These are phyloP conservation scores for Plectus sambesii DNA, from an alignment of 1,140 invertebrate genomes.

Conservation along the genomic window DNA sequence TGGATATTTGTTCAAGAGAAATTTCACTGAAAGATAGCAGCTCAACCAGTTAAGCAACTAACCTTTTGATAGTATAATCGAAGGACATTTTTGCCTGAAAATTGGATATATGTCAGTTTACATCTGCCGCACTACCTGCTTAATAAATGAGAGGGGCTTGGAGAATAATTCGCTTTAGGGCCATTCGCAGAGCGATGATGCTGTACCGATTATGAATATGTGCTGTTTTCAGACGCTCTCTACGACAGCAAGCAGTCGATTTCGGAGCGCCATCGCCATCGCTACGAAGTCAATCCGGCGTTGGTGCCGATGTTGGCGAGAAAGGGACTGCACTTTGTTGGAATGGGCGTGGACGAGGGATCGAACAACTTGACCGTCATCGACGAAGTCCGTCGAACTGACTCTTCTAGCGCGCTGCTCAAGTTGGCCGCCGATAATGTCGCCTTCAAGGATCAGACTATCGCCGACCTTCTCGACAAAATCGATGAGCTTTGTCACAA, in stretches of 20 bases:
- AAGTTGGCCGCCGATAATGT: conserved; percentile 23
- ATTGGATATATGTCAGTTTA: no score
- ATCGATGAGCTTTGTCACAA: conserved; percentile 31
- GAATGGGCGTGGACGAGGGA: conserved; percentile 54
- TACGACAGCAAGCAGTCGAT: conserved; percentile 56
- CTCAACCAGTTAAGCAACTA: no score
- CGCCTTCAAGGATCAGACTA: no score
- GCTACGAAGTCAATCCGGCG: conserved; percentile 67
- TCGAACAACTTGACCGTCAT: conserved; percentile 15
- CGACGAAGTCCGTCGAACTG: conserved; percentile 16
- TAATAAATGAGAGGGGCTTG: no score
- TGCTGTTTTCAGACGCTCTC: conserved; percentile 17
- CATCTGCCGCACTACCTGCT: no score
- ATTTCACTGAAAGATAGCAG: no score
- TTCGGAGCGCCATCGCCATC: conserved; percentile 90
- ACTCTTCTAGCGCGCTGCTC: conserved; percentile 31
- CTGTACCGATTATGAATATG: neutral
- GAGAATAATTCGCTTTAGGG: no score
- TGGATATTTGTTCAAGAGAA: no score
- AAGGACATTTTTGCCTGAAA: no score
- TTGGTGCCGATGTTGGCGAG: conserved; percentile 67
- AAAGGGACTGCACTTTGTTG: conserved; percentile 74
- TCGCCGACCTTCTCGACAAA: conserved; percentile 29
- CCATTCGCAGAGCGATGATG: conserved; percentile 11
- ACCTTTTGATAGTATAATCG: no score